Conservation (phyloP, 2,113 vertebrate species). For the Micronycteris hirsuta region DNA sequence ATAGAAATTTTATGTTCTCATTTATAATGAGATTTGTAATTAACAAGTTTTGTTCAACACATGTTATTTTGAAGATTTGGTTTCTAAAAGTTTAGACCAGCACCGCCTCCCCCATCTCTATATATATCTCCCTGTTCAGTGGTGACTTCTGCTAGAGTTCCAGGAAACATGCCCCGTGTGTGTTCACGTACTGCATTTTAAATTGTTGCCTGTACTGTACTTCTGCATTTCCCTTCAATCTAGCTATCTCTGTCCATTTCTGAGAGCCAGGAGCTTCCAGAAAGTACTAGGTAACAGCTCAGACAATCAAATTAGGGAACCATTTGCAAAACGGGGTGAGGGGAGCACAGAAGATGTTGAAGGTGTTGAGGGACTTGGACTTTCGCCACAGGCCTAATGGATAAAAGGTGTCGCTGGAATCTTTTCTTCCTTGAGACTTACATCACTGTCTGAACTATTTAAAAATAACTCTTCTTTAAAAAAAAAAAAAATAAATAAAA, state of each 20-base stretch:
- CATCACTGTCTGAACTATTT: neutral
- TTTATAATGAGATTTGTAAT: constrained; percentile 15
- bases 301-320: neutral
- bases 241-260: neutral
- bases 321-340: neutral
- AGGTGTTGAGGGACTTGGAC: neutral
- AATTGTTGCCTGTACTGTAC: neutral
- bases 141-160: neutral
- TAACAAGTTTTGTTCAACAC: neutral
- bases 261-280: neutral
- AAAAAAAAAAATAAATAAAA: too few species aligned
- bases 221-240: neutral
- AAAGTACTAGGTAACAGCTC: neutral
- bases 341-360: neutral
- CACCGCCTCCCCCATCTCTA: neutral
- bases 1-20: neutral
- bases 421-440: neutral
- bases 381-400: neutral
- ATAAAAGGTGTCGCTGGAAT: neutral
- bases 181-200: neutral
- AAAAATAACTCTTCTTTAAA: neutral
- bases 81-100: neutral
- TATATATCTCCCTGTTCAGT: neutral
- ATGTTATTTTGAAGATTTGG: neutral
- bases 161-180: neutral